These are phyloP conservation scores for Austrolebias charrua DNA, from an alignment of 2,797 vertebrate genomes.

Conservation along the genomic window DNA sequence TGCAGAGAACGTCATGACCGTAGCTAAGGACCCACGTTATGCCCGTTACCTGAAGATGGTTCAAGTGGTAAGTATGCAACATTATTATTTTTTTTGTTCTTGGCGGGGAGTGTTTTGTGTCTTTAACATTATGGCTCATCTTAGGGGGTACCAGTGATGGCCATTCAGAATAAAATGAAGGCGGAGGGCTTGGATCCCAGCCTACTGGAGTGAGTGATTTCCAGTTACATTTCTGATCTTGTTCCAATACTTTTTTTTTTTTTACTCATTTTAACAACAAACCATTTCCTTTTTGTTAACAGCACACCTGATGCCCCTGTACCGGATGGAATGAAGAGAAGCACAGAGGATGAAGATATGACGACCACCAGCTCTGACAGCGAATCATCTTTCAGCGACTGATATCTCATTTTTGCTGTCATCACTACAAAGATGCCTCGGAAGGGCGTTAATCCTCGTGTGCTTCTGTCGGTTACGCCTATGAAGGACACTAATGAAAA, in stretches of 20 bases:
- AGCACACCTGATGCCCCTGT: constrained; percentile 90
- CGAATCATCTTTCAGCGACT: constrained; percentile 98
- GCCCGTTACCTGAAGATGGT: constrained; percentile 98
- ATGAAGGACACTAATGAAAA: constrained; percentile 2
- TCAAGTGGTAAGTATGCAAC: constrained; percentile 87
- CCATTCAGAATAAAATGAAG: constrained; percentile 97
- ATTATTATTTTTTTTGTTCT: too few species aligned
- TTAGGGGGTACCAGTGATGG: constrained; percentile 97
- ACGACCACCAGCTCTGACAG: constrained; percentile 85
- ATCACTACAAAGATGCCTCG: constrained; percentile 14
- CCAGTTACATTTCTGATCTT: not conserved
- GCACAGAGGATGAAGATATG: constrained; percentile 70
- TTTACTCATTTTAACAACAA: not conserved
- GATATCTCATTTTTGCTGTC: constrained; percentile 38
- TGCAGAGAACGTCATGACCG: constrained; percentile 85
- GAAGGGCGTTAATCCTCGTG: not conserved
- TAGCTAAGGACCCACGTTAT: constrained; percentile 93
- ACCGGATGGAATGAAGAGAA: constrained; percentile 78
- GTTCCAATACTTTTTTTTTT: not conserved
- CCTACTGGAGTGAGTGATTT: constrained; percentile 90
- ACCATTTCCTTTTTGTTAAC: constrained; percentile 13
- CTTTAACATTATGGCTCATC: constrained; percentile 5
- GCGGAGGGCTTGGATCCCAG: constrained; percentile 91
- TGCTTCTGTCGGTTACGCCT: constrained; percentile 1
- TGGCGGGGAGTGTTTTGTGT: not conserved